Evolutionary conservation across 2,888 invertebrate genomes (phyloP), one percentile per base, ranked within the genome.

Genomic region (Nebria brevicollis): DNA sequence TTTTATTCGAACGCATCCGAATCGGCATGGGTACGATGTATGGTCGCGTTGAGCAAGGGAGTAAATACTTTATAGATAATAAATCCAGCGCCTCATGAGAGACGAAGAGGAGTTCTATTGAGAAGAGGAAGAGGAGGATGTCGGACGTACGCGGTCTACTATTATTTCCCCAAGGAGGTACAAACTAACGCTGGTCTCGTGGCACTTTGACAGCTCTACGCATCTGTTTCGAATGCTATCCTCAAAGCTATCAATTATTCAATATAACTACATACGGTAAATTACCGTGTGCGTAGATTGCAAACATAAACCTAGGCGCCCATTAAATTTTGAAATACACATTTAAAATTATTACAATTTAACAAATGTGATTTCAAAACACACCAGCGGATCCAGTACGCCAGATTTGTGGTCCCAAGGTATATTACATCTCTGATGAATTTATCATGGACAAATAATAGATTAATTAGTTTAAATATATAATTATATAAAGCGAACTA

Each of bases 1-100:
- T 77, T 77, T 77, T 73, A 77, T 73, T 73, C 73, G n/a, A 74
- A 75, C 25, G 68, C 79, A 72, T 54, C 64, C 20, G 72, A 54
- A 74, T 68, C 41, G 75, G 80, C 66, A 75, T 20, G 41, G 70
- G 42, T 41, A 34, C 15, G 20, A 41, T 26, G 43, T 2, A 26
- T 41, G 41, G 34, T 11, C 11, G 42, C 73, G 41, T 73, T 43
- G 42, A 72, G 76, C 54, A 80, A 74, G 78, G 77, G 81, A 84
- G 85, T 87, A 85, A 86, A 87, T 86, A 86, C 86, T 86, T 86
- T 85, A 86, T 86, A 84, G 85, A 85, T 84, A 85, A 85, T 86
- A 86, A 87, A 86, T 87, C 86, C 81, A 26, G 85, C 83, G 82
- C 82, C 84, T 83, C 42, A 64, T 20, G 20, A 65, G 64, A 68